These are phyloP conservation scores for Ophion ellenae DNA, from an alignment of 2,888 invertebrate species.

Conservation along the genomic window DNA sequence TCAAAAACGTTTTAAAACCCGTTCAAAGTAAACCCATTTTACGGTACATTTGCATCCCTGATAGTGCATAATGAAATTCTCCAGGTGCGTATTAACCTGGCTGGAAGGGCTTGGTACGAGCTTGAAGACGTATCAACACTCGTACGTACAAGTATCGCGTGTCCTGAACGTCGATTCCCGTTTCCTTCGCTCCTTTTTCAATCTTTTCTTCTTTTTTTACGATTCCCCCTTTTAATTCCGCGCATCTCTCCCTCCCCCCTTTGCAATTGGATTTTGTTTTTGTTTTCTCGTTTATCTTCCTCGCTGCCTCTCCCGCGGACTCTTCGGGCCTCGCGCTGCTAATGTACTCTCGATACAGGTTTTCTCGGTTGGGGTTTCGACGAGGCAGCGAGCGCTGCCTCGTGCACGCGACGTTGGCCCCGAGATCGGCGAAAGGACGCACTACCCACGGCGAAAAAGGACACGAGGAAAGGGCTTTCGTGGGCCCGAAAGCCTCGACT, in stretches of 20 bases:
- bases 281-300: conserved; percentile 10
- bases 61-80: conserved; percentile 34
- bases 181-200: conserved; percentile 47
- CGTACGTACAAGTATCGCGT: conserved; percentile 61
- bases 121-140: conserved; percentile 39
- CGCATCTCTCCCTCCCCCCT: conserved; percentile 16
- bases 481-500: conserved; percentile 53
- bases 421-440: conserved; percentile 46
- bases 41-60: conserved; percentile 1
- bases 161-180: conserved; percentile 53
- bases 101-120: conserved; percentile 34
- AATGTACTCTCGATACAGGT: conserved; percentile 64
- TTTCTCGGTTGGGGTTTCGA: conserved; percentile 48
- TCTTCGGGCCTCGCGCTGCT: neutral
- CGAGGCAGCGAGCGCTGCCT: conserved; percentile 14
- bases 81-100: conserved; percentile 47
- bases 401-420: conserved; percentile 44
- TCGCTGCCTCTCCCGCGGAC: neutral
- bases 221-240: conserved; percentile 17
- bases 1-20: too few species aligned
- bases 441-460: conserved; percentile 34
- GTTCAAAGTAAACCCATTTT: too few species aligned
- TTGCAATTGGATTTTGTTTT: conserved; percentile 40
- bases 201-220: conserved; percentile 6
- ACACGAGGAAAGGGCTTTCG: conserved; percentile 56